Evolutionary conservation across 2,113 vertebrate genomes (phyloP), one percentile per base, ranked within the genome.

Genomic region (Gulo gulo): DNA sequence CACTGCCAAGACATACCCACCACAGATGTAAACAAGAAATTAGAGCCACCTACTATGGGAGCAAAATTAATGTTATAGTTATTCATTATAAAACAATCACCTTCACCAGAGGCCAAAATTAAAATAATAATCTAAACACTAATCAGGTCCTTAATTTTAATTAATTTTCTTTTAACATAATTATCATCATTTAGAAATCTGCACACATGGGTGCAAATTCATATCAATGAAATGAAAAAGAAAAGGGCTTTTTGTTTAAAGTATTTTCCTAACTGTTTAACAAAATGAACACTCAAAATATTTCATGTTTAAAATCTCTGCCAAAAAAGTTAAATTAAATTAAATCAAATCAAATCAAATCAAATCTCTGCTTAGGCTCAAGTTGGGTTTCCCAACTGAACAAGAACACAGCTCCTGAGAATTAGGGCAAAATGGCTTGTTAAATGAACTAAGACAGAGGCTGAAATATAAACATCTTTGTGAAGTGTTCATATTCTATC

Each of bases 101-200:
- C 26, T 96, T 92, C 74, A 93, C 78, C 76, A 83, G 39, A 91
- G n/a, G 83, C 63, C 78, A 91, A 74, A 96, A 92, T 94, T 92
- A 97, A 97, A 98, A 50, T 92, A 86, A 88, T 94, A 71, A 82
- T 84, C 74, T 52, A 87, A 95, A 94, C 80, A 92, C 67, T 81
- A 81, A 92, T 83, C 15, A 71, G 39, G n/a, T 61, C 47, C 83
- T 95, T 91, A 26, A 50, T 71, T 95, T 94, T 88, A 96, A 96
- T 92, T 97, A 63, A 96, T 92, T 96, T 96, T 95, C 85, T 52
- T 94, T 96, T 95, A 93, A 94, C 34, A 45, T 42, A 36, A 90
- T 88, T 82, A 42, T 92, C 71, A 57, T 50, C 78, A 88, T 85
- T 97, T 82, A 88, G 45, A 97, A 92, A 81, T 59, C n/a, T 61